A percentile compares a stretch with the other conserved stretches of the same genome.
Conservation (phyloP, 2,113 vertebrate species). For the Oenanthe melanoleuca region DNA sequence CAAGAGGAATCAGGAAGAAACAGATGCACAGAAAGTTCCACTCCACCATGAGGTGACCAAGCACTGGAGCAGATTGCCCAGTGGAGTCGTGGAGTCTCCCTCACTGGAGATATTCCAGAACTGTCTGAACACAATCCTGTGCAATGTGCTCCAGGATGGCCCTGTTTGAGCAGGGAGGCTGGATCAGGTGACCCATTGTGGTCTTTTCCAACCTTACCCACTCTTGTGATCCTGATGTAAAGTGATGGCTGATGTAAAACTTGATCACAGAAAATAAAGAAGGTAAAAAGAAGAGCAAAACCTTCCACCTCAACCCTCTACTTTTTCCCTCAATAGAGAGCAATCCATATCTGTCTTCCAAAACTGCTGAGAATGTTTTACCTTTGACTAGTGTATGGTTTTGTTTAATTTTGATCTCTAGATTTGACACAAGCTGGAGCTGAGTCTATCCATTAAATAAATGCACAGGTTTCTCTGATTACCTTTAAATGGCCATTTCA, state of each 20-base stretch:
- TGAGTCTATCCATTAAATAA: neutral
- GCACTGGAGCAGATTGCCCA: neutral
- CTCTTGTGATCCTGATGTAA: too few species aligned
- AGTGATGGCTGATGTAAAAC: neutral
- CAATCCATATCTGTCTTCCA: neutral
- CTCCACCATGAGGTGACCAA: neutral
- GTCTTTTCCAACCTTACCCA: neutral
- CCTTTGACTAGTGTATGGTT: neutral
- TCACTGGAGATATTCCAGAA: neutral
- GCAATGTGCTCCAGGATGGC: neutral
- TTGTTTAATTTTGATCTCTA: neutral
- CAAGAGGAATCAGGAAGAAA: neutral
- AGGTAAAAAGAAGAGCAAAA: neutral
- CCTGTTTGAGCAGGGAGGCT: neutral
- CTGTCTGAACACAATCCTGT: rapidly evolving
- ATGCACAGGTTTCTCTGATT: neutral
- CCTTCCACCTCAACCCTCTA: rapidly evolving
- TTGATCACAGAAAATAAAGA: neutral
- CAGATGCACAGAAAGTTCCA: neutral
- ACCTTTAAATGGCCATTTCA: neutral
- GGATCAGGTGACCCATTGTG: neutral
- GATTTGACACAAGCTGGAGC: neutral
- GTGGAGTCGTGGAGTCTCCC: neutral
- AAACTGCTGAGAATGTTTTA: neutral
- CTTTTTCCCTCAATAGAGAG: neutral